phyloP scores from a whole-genome alignment of 2,797 vertebrate species.

The Choloepus didactylus region DNA sequence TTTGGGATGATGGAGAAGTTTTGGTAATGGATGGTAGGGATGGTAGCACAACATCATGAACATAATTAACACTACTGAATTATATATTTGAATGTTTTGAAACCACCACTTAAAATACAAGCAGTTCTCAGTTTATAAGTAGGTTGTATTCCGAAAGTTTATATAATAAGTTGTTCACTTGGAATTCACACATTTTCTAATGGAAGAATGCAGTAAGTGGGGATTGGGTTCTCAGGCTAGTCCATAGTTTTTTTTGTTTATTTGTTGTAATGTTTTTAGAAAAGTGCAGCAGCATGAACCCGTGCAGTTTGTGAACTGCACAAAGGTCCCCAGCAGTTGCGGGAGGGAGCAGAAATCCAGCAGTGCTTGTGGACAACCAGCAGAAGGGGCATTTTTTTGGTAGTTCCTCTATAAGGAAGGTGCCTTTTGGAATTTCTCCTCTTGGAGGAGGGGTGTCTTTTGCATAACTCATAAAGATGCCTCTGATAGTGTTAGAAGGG shows the following conservation, averaged over 20 bases:
- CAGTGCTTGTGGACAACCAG: not conserved
- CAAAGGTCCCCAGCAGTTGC: not conserved
- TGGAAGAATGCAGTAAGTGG: not conserved
- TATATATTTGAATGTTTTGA: not conserved
- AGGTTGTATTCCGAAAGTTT: not conserved
- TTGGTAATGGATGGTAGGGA: too few species aligned
- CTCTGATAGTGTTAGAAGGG: not conserved
- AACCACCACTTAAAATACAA: not conserved
- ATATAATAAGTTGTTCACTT: slow-evolving; percentile 22
- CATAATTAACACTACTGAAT: too few species aligned
- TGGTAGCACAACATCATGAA: too few species aligned
- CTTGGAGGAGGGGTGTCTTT: not conserved
- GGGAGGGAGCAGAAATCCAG: not conserved
- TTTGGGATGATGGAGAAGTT: too few species aligned
- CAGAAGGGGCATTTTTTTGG: not conserved
- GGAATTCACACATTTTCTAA: slow-evolving; percentile 12
- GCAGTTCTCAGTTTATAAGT: not conserved
- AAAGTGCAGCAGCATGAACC: not conserved
- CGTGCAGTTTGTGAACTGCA: not conserved
- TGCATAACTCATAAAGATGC: not conserved
- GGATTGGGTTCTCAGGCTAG: not conserved
- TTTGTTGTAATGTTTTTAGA: not conserved
- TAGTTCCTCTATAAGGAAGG: not conserved
- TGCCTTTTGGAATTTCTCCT: not conserved
- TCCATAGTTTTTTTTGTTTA: too few species aligned